phyloP scores from a whole-genome alignment of 37 sponge, comb jelly and placozoan species.

The Spongilla lacustris region DNA sequence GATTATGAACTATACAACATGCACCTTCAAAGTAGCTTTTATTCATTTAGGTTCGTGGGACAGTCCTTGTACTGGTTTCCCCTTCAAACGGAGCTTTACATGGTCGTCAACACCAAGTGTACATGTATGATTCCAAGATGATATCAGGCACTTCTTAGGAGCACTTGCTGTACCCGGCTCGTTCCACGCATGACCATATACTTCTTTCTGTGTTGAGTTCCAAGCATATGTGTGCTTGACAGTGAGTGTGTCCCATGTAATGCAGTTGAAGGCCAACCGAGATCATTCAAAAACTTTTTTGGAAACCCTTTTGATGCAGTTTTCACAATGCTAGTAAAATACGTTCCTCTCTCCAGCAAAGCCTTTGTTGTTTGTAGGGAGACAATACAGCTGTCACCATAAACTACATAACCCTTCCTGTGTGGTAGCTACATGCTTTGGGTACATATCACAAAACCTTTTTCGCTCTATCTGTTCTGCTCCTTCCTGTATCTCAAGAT shows the following conservation, averaged over 20 bases:
- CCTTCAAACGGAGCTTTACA: too few species aligned
- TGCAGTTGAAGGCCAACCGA: background rate
- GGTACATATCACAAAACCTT: background rate
- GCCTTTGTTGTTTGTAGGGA: background rate
- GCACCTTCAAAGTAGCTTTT: background rate
- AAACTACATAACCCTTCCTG: background rate
- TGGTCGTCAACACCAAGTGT: background rate
- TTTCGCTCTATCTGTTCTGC: background rate
- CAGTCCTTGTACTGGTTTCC: background rate
- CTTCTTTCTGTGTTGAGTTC: background rate
- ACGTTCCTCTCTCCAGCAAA: background rate
- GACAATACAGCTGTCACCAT: background rate
- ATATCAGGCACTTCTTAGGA: background rate
- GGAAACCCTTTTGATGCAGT: background rate
- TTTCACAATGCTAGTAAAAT: background rate
- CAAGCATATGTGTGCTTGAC: background rate
- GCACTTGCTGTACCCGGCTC: background rate
- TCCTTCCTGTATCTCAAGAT: background rate
- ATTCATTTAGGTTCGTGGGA: background rate
- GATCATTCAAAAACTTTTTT: background rate
- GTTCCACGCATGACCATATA: background rate
- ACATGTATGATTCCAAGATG: background rate
- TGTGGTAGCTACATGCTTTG: background rate
- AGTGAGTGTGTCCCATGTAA: background rate
- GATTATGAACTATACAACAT: background rate